Evolutionary conservation across 2,797 vertebrate species (phyloP).

Genomic region (Echeneis naucrates): DNA sequence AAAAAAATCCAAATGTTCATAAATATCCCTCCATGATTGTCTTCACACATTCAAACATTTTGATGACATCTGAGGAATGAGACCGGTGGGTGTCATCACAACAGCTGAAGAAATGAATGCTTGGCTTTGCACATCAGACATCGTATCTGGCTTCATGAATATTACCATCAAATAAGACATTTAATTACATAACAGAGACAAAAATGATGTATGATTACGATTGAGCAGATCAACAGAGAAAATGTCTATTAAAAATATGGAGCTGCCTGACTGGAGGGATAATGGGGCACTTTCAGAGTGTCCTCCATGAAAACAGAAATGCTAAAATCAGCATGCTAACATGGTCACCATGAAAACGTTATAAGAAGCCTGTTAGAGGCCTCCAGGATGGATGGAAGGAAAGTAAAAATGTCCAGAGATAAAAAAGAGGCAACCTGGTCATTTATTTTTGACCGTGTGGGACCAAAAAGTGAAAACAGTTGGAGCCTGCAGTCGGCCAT

Average conservation of each 20-base stretch:
- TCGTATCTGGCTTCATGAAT: too few species aligned
- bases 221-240: background rate
- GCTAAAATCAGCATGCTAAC: background rate
- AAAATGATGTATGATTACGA: too few species aligned
- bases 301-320: background rate
- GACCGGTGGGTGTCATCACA: too few species aligned
- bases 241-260: too few species aligned
- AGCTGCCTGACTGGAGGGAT: too few species aligned
- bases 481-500: conserved; percentile 30
- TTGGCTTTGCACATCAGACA: background rate
- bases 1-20: background rate
- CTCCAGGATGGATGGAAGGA: conserved; percentile 7
- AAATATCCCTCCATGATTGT: background rate
- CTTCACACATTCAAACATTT: too few species aligned
- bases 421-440: conserved; percentile 3
- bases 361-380: background rate
- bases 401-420: background rate
- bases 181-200: too few species aligned
- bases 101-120: background rate
- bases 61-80: too few species aligned
- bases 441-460: conserved; percentile 30
- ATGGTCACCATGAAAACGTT: background rate
- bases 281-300: too few species aligned
- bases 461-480: conserved; percentile 29
- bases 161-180: too few species aligned